Evolutionary conservation across 2,888 invertebrate species (phyloP), one percentile per base, ranked within the genome.

Genomic region (Piscicola geometra): DNA sequence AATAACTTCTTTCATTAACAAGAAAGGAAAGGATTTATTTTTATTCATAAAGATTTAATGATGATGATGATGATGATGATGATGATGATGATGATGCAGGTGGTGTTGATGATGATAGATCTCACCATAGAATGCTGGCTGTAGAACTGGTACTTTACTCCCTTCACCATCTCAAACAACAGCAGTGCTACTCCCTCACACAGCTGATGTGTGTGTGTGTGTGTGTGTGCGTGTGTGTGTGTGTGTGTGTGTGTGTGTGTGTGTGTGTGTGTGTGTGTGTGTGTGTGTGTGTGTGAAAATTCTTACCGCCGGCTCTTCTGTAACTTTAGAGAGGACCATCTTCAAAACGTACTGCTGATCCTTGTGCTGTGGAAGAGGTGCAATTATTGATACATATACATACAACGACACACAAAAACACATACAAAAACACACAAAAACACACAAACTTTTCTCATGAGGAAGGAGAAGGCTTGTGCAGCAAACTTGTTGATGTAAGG

Each of bases 391-490:
- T n/a, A n/a, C n/a, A n/a, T n/a, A 47, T 47, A 47, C 9, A 15
- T 15, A 47, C 21, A 47, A 47, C 21, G 21, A 47, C 21, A 47
- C 50, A 47, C 9, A 70, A 32, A 76, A 36, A 35, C 0, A 2
- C 28, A 74, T 76, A 30, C 32, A 56, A 32, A 52, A 68, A 1
- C 28, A 35, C 32, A 25, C 28, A 74, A n/a, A n/a, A n/a, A 28
- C 9, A 71, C 18, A 33, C 77, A 78, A 70, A 86, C 84, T 83
- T 87, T 87, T 79, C 96, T 88, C 1, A 94, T 92, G 0, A 98
- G 91, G 88, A 94, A 97, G 0, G 96, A 92, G 88, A 97, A 96
- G 85, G 94, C 93, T 86, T 97, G 95, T 0, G 94, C 93, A 2
- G 96, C 94, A 89, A 97, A 98, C 82, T 91, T 91, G 80, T 92